Percentiles rank a stretch among this genome's conserved stretches.
phyloP scores from a whole-genome alignment of 2,888 invertebrate genomes.

The Torymus aiolomorphi region DNA sequence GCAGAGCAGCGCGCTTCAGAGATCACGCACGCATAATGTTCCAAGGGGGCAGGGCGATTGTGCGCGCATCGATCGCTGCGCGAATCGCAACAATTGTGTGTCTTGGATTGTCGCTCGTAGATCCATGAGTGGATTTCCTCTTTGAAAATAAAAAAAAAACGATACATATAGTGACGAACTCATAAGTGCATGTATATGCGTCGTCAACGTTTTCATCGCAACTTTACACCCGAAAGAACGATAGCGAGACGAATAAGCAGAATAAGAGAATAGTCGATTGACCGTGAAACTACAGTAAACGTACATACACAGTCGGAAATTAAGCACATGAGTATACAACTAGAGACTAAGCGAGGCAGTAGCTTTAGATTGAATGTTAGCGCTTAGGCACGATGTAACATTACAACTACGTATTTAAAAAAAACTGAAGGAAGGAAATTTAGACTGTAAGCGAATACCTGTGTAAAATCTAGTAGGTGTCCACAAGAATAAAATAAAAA shows the following conservation, averaged over 20 bases:
- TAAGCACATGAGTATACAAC: constrained; percentile 75
- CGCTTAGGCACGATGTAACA: constrained; percentile 74
- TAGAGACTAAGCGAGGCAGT: constrained; percentile 72
- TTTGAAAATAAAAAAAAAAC: constrained; percentile 29
- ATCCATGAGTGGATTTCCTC: constrained; percentile 45
- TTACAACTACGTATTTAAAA: constrained; percentile 74
- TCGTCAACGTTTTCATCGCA: constrained; percentile 53
- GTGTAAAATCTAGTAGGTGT: constrained; percentile 76
- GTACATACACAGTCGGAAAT: constrained; percentile 67
- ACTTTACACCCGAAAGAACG: constrained; percentile 53
- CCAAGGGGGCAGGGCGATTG: background rate
- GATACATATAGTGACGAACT: constrained; percentile 43
- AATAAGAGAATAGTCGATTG: constrained; percentile 64
- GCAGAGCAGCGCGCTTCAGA: constrained; percentile 32
- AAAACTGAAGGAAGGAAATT: constrained; percentile 63
- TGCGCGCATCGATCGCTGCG: constrained; percentile 12
- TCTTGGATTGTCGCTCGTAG: constrained; percentile 39
- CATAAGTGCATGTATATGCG: constrained; percentile 46
- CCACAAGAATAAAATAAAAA: constrained; percentile 75
- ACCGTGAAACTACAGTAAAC: constrained; percentile 68
- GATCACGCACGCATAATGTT: constrained; percentile 36
- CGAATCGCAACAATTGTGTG: constrained; percentile 29
- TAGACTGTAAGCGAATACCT: constrained; percentile 74
- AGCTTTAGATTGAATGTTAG: constrained; percentile 75
- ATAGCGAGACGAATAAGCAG: constrained; percentile 37